Conservation (phyloP, 1,140 invertebrate genomes). For the Drosophila equinoxialis region DNA sequence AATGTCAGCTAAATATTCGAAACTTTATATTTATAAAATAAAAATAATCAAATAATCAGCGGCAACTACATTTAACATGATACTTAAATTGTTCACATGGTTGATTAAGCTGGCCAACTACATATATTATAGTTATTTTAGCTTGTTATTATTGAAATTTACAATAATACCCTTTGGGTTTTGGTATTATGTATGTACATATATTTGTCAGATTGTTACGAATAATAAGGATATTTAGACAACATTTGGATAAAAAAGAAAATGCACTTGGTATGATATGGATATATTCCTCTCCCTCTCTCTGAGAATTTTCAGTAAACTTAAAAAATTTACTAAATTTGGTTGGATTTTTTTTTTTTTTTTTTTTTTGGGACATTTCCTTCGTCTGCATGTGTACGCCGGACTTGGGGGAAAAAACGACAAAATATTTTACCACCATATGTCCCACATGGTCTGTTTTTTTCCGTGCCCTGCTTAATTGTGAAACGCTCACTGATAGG, state of each 20-base stretch:
- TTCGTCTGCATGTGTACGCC: neutral
- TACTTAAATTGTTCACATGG: neutral
- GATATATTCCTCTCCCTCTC: too few relatives aligned
- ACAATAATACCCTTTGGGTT: too few relatives aligned
- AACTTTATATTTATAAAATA: neutral
- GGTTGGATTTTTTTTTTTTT: neutral
- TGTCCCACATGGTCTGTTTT: conserved; percentile 9
- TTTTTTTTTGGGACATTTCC: neutral
- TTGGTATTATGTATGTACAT: too few relatives aligned
- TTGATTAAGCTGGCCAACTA: neutral
- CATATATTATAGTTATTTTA: too few relatives aligned
- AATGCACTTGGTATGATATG: too few relatives aligned
- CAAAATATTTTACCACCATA: conserved; percentile 12
- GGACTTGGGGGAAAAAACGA: neutral
- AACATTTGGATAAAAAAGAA: too few relatives aligned
- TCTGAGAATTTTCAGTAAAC: too few relatives aligned
- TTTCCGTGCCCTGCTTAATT: conserved; percentile 28
- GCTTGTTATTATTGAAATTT: too few relatives aligned
- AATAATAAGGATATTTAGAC: too few relatives aligned
- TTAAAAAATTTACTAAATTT: neutral
- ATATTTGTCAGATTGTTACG: too few relatives aligned
- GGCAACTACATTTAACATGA: neutral
- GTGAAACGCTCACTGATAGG: conserved; percentile 46
- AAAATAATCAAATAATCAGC: neutral
- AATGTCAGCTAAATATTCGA: neutral